Evolutionary conservation across 1,140 invertebrate genomes (phyloP).

Genomic region (Drosophila pachea): DNA sequence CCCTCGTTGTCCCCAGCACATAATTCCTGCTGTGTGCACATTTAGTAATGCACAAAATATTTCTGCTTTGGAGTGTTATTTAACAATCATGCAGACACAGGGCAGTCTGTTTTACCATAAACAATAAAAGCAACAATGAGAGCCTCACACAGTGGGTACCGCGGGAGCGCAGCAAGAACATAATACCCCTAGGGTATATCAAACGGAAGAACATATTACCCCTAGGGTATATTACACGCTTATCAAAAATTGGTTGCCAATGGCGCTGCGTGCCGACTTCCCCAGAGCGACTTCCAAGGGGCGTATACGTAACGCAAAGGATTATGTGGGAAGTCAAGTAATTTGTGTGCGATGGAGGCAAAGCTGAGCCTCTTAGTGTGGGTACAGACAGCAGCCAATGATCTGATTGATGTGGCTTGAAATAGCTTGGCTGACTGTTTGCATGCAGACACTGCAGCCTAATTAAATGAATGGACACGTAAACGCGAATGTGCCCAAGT

Average conservation of each 20-base stretch:
- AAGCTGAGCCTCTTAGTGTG: slow-evolving; percentile 23
- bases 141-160: slow-evolving; percentile 12
- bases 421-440: slow-evolving; percentile 31
- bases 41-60: slow-evolving; percentile 36
- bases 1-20: slow-evolving; percentile 12
- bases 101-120: neutral
- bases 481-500: too few species aligned
- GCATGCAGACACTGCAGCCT: neutral
- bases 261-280: neutral
- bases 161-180: slow-evolving; percentile 49
- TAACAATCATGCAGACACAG: neutral
- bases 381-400: slow-evolving; percentile 13
- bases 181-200: slow-evolving; percentile 62
- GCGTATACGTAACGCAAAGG: slow-evolving; percentile 29
- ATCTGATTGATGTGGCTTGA: slow-evolving; percentile 49
- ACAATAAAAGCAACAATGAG: slow-evolving; percentile 17
- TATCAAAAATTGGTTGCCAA: slow-evolving; percentile 52
- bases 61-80: slow-evolving; percentile 21
- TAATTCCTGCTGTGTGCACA: slow-evolving; percentile 29
- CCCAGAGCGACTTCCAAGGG: too few species aligned
- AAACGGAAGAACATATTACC: slow-evolving; percentile 61
- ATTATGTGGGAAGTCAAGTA: slow-evolving; percentile 47
- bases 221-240: slow-evolving; percentile 60
- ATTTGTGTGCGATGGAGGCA: slow-evolving; percentile 35
- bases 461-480: neutral